Conservation (phyloP, 2,113 vertebrate genomes). For the Reinhardtius hippoglossoides region DNA sequence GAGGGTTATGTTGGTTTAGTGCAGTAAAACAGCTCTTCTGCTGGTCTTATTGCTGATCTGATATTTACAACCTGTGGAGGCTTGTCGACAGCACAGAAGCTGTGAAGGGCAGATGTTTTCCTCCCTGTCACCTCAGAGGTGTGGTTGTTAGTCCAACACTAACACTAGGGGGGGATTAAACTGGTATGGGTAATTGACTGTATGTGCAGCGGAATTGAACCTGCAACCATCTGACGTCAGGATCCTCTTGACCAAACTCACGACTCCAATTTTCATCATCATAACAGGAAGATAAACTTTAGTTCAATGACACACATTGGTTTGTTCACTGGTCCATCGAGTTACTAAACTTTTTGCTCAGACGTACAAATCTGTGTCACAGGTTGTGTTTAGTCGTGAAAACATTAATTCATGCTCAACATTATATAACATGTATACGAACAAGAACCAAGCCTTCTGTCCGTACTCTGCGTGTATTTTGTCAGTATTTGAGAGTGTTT, state of each 20-base stretch:
- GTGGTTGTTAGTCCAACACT: neutral
- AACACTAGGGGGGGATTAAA: neutral
- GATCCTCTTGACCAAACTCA: neutral
- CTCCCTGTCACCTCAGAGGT: neutral
- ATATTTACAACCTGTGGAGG: conserved; percentile 7
- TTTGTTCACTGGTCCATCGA: neutral
- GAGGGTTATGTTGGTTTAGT: neutral
- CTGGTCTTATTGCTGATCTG: neutral
- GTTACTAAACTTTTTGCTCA: neutral
- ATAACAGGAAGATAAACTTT: neutral
- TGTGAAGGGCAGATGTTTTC: neutral
- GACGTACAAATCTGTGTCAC: too few relatives aligned
- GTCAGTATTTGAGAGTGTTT: too few relatives aligned
- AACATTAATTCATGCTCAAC: too few relatives aligned
- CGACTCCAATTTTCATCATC: too few relatives aligned
- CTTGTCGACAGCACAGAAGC: neutral
- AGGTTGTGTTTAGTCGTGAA: too few relatives aligned
- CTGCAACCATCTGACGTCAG: neutral
- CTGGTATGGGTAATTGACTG: neutral
- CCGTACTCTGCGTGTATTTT: too few relatives aligned
- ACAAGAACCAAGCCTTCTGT: too few relatives aligned
- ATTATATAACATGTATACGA: too few relatives aligned
- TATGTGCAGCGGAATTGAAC: neutral
- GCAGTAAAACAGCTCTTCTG: conserved; percentile 1
- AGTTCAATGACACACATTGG: neutral